Conservation (phyloP, 2,113 vertebrate genomes). For the Heptranchias perlo region DNA sequence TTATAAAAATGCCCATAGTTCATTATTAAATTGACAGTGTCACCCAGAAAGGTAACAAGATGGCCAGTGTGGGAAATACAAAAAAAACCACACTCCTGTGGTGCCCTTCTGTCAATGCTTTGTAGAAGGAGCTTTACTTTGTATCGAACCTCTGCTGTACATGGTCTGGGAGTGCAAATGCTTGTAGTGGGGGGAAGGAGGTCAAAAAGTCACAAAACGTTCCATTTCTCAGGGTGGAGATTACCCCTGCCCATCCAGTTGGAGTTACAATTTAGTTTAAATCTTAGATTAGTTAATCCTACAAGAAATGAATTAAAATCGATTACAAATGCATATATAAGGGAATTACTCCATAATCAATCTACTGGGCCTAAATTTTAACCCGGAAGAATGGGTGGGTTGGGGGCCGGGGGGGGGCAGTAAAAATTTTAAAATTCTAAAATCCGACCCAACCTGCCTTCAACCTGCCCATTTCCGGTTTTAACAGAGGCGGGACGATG, state of each 20-base stretch:
- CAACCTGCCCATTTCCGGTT: too few species aligned
- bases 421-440: too few species aligned
- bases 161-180: not conserved
- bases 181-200: not conserved
- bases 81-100: not conserved
- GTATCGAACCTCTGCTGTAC: not conserved
- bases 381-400: too few species aligned
- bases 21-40: not conserved
- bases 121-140: not conserved
- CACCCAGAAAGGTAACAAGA: not conserved
- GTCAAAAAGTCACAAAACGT: not conserved
- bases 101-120: not conserved
- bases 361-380: too few species aligned
- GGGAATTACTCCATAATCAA: too few species aligned
- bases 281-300: not conserved
- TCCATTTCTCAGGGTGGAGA: not conserved
- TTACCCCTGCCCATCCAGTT: not conserved
- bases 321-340: too few species aligned
- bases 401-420: too few species aligned
- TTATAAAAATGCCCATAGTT: not conserved
- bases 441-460: too few species aligned
- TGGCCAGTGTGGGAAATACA: not conserved
- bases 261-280: not conserved
- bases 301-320: too few species aligned
- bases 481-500: too few species aligned